A percentile compares a stretch with the other conserved stretches of the same genome.
Evolutionary conservation across 1,140 invertebrate genomes (phyloP).

Genomic region (Cepaea nemoralis): DNA sequence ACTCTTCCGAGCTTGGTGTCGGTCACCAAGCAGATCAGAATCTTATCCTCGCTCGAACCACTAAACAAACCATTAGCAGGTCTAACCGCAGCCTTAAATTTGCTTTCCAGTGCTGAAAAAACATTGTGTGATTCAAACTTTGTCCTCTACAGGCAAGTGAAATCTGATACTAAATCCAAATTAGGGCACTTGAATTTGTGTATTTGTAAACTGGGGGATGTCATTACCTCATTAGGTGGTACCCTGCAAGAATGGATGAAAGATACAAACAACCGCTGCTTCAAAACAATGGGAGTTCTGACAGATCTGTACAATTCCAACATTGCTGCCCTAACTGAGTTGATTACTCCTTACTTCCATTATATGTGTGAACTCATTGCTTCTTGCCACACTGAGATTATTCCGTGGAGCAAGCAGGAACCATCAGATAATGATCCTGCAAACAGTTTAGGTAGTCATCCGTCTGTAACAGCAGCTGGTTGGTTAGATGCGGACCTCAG

Average conservation of each 20-base stretch:
- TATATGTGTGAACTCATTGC: constrained; percentile 31
- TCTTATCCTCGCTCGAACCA: constrained; percentile 15
- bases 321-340: constrained; percentile 14
- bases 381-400: background rate
- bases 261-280: constrained; percentile 14
- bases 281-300: constrained; percentile 31
- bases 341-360: constrained; percentile 32
- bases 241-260: constrained; percentile 24
- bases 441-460: background rate
- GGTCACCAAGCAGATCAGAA: constrained; percentile 23
- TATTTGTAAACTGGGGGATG: constrained; percentile 25
- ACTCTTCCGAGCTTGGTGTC: constrained; percentile 1
- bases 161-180: constrained; percentile 15
- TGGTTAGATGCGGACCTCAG: background rate
- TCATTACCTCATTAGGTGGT: background rate
- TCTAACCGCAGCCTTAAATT: constrained; percentile 6
- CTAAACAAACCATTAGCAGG: constrained; percentile 15
- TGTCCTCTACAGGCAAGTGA: constrained; percentile 15
- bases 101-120: constrained; percentile 24
- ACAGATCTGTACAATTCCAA: constrained; percentile 29
- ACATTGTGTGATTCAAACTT: constrained; percentile 24
- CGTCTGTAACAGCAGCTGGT: background rate
- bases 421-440: background rate
- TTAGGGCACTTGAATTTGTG: constrained; percentile 22
- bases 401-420: constrained; percentile 6